phyloP scores from a whole-genome alignment of 2,888 invertebrate species.

The Leptinotarsa tumamoca region DNA sequence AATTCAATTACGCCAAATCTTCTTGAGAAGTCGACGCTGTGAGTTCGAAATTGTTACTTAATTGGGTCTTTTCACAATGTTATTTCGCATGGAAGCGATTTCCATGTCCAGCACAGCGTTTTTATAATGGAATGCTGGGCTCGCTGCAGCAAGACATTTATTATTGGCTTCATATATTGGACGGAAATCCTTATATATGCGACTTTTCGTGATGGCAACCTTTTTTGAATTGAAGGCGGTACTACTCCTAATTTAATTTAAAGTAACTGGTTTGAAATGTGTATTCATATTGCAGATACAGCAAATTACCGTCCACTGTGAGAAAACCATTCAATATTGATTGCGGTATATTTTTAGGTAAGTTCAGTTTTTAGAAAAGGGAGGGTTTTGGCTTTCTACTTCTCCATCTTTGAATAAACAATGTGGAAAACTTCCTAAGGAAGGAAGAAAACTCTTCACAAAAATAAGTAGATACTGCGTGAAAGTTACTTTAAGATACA shows the following conservation, averaged over 20 bases:
- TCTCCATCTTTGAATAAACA: too few species aligned
- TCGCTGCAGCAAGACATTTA: slow-evolving; percentile 36
- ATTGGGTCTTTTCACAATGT: slow-evolving; percentile 52
- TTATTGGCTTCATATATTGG: slow-evolving; percentile 48
- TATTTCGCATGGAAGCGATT: slow-evolving; percentile 57
- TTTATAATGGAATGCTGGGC: slow-evolving; percentile 52
- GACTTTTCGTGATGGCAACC: slow-evolving; percentile 29
- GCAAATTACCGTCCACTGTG: too few species aligned
- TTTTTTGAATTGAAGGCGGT: background rate
- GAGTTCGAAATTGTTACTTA: slow-evolving; percentile 47
- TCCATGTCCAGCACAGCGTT: slow-evolving; percentile 57
- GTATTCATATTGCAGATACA: background rate
- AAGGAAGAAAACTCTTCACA: too few species aligned
- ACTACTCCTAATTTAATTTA: background rate
- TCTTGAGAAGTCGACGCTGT: slow-evolving; percentile 51
- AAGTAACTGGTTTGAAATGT: background rate
- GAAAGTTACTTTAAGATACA: too few species aligned
- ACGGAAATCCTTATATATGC: slow-evolving; percentile 41
- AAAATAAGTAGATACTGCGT: too few species aligned
- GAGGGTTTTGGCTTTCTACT: too few species aligned
- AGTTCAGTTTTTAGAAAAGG: too few species aligned
- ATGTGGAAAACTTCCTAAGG: too few species aligned
- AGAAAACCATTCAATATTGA: too few species aligned
- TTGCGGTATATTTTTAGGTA: too few species aligned
- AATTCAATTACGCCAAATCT: slow-evolving; percentile 62